Conservation (phyloP, 53 echinoderm and acorn worm species). For the Holothuria scabra region DNA sequence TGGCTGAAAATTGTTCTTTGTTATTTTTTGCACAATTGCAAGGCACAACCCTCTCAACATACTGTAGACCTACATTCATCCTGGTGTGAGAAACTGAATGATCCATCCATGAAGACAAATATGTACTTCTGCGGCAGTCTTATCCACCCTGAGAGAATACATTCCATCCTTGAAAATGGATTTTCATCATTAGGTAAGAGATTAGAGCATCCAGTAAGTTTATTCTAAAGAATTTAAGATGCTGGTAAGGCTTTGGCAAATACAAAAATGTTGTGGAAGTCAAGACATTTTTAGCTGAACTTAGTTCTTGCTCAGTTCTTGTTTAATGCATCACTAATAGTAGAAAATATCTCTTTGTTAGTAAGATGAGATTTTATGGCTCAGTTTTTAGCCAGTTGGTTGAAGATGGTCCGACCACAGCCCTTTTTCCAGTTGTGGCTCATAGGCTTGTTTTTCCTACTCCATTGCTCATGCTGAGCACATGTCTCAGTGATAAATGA, state of each 20-base stretch:
- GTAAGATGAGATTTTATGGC: too few species aligned
- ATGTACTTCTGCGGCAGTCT: slow-evolving; percentile 86
- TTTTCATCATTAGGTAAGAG: slow-evolving; percentile 81
- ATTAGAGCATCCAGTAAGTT: neutral
- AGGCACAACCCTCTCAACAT: slow-evolving; percentile 55
- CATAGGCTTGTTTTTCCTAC: too few species aligned
- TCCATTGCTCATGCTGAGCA: too few species aligned
- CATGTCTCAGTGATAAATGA: too few species aligned
- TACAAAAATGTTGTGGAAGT: neutral
- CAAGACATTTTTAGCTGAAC: too few species aligned
- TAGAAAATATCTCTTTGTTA: too few species aligned
- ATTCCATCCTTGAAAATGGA: slow-evolving; percentile 70
- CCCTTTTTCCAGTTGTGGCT: too few species aligned
- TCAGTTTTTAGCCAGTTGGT: too few species aligned
- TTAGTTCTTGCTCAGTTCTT: too few species aligned
- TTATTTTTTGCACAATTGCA: neutral
- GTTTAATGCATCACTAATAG: too few species aligned
- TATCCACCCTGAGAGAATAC: slow-evolving; percentile 77
- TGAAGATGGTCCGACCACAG: too few species aligned
- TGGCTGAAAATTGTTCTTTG: too few species aligned
- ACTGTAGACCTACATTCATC: slow-evolving; percentile 22
- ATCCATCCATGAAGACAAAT: slow-evolving; percentile 69
- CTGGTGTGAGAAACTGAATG: slow-evolving; percentile 57
- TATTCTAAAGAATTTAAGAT: neutral
- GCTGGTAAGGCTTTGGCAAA: neutral